Evolutionary conservation across 2,797 vertebrate genomes (phyloP).

Genomic region (Perodicticus potto): DNA sequence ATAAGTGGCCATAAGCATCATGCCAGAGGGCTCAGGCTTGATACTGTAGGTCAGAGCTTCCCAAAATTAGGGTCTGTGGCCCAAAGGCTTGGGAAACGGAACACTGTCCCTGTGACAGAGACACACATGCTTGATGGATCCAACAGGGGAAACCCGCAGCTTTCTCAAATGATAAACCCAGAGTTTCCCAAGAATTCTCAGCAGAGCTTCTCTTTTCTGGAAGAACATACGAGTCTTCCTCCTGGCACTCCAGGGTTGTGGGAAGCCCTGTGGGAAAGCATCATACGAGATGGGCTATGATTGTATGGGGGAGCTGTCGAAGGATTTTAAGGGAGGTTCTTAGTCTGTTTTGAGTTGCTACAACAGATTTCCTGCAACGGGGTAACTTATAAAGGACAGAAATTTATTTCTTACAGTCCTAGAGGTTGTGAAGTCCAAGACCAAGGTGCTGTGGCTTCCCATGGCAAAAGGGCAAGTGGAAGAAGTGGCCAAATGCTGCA

Average conservation of each 20-base stretch:
- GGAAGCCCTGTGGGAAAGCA: not conserved
- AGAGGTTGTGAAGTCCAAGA: not conserved
- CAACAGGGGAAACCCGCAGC: not conserved
- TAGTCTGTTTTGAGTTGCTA: not conserved
- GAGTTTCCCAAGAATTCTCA: not conserved
- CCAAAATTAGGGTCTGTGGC: not conserved
- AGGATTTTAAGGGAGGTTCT: not conserved
- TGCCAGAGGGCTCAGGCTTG: accelerated
- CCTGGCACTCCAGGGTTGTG: accelerated
- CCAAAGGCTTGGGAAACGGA: not conserved
- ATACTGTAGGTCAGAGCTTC: not conserved
- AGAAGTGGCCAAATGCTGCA: too few relatives aligned
- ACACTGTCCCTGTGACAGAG: accelerated
- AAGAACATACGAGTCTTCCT: accelerated
- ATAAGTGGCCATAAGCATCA: accelerated
- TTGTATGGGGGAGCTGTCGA: accelerated
- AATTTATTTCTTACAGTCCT: not conserved
- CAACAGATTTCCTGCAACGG: not conserved
- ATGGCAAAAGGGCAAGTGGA: not conserved
- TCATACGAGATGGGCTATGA: accelerated
- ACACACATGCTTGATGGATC: not conserved
- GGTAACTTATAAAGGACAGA: too few relatives aligned
- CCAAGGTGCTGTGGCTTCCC: not conserved
- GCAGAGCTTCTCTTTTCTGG: not conserved
- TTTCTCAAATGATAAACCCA: not conserved